Percentiles rank a stretch among this genome's conserved stretches.
Evolutionary conservation across 2,797 vertebrate species (phyloP).

Genomic region (Champsocephalus esox): DNA sequence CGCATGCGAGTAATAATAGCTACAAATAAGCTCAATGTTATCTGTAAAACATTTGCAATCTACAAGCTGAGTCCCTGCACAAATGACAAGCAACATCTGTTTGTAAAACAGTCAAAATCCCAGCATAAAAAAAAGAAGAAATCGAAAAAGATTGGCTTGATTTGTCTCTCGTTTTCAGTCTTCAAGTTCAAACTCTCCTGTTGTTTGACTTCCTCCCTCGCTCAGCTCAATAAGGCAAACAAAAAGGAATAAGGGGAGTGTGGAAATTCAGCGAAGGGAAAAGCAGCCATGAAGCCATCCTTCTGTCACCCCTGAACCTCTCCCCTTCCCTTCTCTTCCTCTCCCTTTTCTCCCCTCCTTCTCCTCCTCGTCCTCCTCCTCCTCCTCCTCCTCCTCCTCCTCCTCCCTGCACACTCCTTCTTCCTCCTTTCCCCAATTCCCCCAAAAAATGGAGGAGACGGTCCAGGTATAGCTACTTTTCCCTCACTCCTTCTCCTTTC

Average conservation of each 20-base stretch:
- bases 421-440: slow-evolving; percentile 10
- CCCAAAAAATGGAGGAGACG: slow-evolving; percentile 64
- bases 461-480: slow-evolving; percentile 77
- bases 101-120: slow-evolving; percentile 87
- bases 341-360: slow-evolving; percentile 33
- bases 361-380: slow-evolving; percentile 53
- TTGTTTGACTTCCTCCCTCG: slow-evolving; percentile 73
- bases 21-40: slow-evolving; percentile 59
- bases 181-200: slow-evolving; percentile 70
- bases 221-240: slow-evolving; percentile 76
- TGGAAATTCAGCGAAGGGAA: slow-evolving; percentile 80
- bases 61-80: slow-evolving; percentile 86
- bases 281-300: slow-evolving; percentile 83
- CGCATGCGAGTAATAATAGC: slow-evolving; percentile 45
- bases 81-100: slow-evolving; percentile 94
- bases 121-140: slow-evolving; percentile 76
- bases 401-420: slow-evolving; percentile 52
- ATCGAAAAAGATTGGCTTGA: slow-evolving; percentile 81
- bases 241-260: slow-evolving; percentile 71
- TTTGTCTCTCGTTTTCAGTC: slow-evolving; percentile 69
- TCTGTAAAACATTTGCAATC: slow-evolving; percentile 74
- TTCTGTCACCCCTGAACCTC: slow-evolving; percentile 84
- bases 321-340: slow-evolving; percentile 63
- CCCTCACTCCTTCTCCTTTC: slow-evolving; percentile 69
- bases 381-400: slow-evolving; percentile 45